phyloP scores from a whole-genome alignment of 2,888 invertebrate genomes.

The Torymus tubicola region DNA sequence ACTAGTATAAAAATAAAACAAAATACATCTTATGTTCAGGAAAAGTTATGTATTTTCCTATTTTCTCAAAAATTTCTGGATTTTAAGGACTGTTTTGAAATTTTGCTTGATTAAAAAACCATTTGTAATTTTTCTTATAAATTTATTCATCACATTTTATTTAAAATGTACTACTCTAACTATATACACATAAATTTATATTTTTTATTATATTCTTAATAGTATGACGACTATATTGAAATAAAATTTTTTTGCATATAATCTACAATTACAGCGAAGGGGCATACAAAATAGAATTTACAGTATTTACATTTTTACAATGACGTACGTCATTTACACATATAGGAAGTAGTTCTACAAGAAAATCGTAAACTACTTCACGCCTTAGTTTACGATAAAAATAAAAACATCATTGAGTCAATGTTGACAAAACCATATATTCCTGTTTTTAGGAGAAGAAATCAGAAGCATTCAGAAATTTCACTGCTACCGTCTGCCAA shows the following conservation, averaged over 20 bases:
- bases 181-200: conserved; percentile 7
- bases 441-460: conserved; percentile 40
- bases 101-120: not conserved
- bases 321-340: too few species aligned
- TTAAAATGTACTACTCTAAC: not conserved
- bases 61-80: too few species aligned
- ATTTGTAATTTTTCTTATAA: conserved; percentile 21
- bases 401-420: too few species aligned
- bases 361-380: too few species aligned
- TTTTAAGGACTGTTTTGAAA: too few species aligned
- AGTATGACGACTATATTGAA: not conserved
- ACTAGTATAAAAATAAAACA: too few species aligned
- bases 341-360: too few species aligned
- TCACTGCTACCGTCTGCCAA: conserved; percentile 24
- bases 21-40: too few species aligned
- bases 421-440: too few species aligned
- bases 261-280: not conserved
- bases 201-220: conserved; percentile 11
- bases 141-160: conserved; percentile 49
- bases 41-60: too few species aligned
- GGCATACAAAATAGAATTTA: conserved; percentile 49
- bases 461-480: conserved; percentile 30
- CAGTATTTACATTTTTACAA: conserved; percentile 54
- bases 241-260: not conserved
- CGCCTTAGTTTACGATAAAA: too few species aligned